Conservation (phyloP, 2,888 invertebrate genomes). For the Heteromurus nitidus region DNA sequence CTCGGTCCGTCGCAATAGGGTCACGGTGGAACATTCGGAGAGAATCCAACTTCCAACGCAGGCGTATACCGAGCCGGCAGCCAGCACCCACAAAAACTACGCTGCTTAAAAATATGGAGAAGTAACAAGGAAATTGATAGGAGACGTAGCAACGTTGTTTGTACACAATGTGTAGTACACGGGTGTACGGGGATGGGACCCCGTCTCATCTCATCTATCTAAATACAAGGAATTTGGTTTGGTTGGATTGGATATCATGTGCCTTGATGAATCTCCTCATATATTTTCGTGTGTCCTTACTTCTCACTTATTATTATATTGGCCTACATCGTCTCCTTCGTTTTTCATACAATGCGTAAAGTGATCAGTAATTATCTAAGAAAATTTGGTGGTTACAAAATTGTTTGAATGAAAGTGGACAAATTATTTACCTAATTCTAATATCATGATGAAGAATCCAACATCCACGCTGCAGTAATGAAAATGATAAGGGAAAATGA, state of each 20-base stretch:
- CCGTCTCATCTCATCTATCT: no score
- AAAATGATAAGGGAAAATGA: no score
- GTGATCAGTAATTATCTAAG: background rate
- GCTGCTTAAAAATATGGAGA: conserved; percentile 7
- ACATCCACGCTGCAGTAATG: conserved; percentile 31
- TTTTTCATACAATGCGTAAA: conserved; percentile 4
- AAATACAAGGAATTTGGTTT: no score
- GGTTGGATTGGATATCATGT: no score
- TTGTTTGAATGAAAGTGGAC: background rate
- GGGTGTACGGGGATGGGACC: no score
- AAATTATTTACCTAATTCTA: conserved; percentile 54
- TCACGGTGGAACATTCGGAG: conserved; percentile 50
- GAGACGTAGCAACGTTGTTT: background rate
- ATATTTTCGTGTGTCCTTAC: background rate
- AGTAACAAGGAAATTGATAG: conserved; percentile 47
- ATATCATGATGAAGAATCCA: conserved; percentile 42
- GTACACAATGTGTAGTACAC: background rate
- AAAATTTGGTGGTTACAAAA: conserved; percentile 8
- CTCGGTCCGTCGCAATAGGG: conserved; percentile 52
- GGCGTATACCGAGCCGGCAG: conserved; percentile 45
- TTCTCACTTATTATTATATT: background rate
- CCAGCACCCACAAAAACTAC: conserved; percentile 49
- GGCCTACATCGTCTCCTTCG: background rate
- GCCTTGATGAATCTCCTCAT: no score
- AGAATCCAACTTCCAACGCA: conserved; percentile 50